Evolutionary conservation across 2,113 vertebrate genomes (phyloP).

Genomic region (Dipodomys stephensi): DNA sequence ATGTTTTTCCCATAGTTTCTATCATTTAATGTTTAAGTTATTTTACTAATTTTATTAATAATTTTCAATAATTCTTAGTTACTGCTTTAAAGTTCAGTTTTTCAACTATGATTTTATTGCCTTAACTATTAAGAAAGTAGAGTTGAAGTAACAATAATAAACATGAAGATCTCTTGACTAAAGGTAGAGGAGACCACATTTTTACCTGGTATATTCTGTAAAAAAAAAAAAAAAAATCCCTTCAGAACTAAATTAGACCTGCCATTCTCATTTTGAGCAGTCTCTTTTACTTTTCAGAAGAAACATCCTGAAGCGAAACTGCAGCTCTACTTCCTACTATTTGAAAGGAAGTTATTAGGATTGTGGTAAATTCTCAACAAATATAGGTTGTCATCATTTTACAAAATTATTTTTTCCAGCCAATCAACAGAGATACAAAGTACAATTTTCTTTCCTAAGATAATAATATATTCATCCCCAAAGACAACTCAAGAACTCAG

Average conservation of each 20-base stretch:
- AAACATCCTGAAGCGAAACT: not conserved
- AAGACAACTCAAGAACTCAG: not conserved
- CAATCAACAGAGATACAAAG: not conserved
- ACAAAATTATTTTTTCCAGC: not conserved
- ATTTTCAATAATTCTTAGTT: not conserved
- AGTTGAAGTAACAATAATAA: not conserved
- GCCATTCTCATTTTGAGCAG: not conserved
- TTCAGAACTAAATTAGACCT: not conserved
- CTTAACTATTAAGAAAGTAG: not conserved
- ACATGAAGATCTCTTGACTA: not conserved
- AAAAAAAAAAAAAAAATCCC: not conserved
- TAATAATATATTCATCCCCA: slow-evolving; percentile 12
- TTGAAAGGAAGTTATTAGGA: not conserved
- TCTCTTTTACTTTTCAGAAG: not conserved
- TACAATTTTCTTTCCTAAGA: not conserved
- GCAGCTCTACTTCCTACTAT: not conserved
- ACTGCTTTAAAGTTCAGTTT: not conserved
- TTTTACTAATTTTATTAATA: not conserved
- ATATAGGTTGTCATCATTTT: not conserved
- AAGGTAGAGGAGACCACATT: not conserved
- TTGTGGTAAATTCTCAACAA: not conserved
- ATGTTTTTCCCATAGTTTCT: not conserved
- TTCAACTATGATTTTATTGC: not conserved
- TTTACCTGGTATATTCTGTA: not conserved
- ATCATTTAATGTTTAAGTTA: not conserved